Evolutionary conservation across 2,797 vertebrate species (phyloP).

Genomic region (Tragelaphus oryx): DNA sequence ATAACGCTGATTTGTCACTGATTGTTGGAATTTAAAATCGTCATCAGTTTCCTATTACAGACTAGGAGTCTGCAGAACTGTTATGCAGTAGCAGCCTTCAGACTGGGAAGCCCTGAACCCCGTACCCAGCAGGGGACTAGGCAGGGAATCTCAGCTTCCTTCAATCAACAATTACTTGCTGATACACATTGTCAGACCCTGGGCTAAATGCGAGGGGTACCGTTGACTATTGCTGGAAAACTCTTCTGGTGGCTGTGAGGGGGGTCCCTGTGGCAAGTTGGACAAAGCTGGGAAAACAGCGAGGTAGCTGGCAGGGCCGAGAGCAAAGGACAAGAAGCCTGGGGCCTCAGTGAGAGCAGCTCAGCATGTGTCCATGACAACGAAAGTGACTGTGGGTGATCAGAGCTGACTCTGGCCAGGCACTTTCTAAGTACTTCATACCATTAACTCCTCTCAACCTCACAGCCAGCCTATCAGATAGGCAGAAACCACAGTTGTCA

Average conservation of each 20-base stretch:
- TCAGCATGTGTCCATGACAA: fast-evolving
- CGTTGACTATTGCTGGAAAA: background rate
- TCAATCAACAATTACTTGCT: background rate
- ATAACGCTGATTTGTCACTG: background rate
- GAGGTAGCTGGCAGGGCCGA: background rate
- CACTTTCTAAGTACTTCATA: background rate
- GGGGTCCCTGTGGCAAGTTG: fast-evolving
- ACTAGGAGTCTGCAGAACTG: background rate
- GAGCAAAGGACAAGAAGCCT: background rate
- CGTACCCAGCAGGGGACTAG: fast-evolving
- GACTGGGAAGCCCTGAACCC: background rate
- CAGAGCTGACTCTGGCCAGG: background rate
- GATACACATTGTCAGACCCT: background rate
- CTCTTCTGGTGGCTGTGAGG: no score
- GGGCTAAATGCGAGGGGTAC: background rate
- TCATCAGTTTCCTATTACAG: background rate
- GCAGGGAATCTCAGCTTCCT: background rate
- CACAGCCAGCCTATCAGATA: background rate
- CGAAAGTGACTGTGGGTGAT: fast-evolving
- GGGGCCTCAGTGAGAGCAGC: background rate
- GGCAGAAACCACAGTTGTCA: background rate
- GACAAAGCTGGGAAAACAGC: background rate
- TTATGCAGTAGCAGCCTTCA: background rate
- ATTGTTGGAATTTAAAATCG: background rate
- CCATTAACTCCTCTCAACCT: background rate